A percentile compares a stretch with the other conserved stretches of the same genome.
Evolutionary conservation across 2,113 vertebrate species (phyloP).

Genomic region (Cryptomyrus ogoouensis): DNA sequence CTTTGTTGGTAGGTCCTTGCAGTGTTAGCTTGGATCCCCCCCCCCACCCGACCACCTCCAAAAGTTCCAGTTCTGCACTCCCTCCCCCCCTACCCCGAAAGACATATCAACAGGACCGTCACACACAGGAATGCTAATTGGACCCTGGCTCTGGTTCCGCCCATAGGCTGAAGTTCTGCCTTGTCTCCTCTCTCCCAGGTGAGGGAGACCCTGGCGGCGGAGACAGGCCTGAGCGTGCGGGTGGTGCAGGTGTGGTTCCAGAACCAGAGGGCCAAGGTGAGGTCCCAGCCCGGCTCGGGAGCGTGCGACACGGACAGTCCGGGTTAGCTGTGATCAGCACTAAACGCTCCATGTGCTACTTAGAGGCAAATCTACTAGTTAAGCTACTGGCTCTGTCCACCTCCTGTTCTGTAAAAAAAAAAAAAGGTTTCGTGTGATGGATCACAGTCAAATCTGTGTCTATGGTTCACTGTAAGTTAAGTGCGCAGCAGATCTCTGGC

Average conservation of each 20-base stretch:
- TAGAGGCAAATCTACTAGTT: not conserved
- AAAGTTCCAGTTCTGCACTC: not conserved
- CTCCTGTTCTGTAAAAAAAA: slow-evolving; percentile 1
- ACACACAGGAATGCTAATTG: not conserved
- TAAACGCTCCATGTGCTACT: not conserved
- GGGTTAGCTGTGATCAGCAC: not conserved
- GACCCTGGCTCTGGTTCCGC: not conserved
- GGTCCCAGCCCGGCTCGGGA: slow-evolving; percentile 7
- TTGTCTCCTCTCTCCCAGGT: slow-evolving; percentile 60
- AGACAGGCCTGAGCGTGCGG: slow-evolving; percentile 87
- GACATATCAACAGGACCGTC: not conserved
- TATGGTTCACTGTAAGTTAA: not conserved
- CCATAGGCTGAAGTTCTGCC: not conserved
- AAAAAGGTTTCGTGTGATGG: not conserved
- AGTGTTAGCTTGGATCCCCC: not conserved
- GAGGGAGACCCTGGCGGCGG: slow-evolving; percentile 85
- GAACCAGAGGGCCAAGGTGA: slow-evolving; percentile 96
- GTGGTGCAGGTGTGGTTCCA: slow-evolving; percentile 98
- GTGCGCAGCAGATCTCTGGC: not conserved
- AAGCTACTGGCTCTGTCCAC: not conserved
- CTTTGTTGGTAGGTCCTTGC: not conserved
- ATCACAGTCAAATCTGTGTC: slow-evolving; percentile 1
- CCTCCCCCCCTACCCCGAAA: not conserved
- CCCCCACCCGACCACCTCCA: not conserved
- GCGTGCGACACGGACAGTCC: not conserved